A percentile compares a stretch with the other conserved stretches of the same genome.
Conservation (phyloP, 2,888 invertebrate genomes). For the Aphodius sticticus region DNA sequence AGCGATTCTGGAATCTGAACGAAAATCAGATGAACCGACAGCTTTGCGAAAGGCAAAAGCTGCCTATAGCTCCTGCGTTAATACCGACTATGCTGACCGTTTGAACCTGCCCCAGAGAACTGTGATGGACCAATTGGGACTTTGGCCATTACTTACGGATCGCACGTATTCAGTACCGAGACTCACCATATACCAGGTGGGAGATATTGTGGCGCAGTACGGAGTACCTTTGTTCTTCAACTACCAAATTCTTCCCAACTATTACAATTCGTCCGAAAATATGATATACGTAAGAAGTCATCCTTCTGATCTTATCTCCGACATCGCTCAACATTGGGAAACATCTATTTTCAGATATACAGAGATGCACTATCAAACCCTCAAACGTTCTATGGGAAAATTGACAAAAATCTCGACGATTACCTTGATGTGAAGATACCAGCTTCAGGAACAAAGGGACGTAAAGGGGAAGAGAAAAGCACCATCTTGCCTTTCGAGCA, state of each 20-base stretch:
- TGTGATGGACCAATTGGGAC: conserved; percentile 51
- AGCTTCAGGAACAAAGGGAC: neutral
- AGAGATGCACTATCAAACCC: conserved; percentile 44
- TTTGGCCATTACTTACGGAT: conserved; percentile 53
- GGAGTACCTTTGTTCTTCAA: conserved; percentile 56
- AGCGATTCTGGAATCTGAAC: conserved; percentile 51
- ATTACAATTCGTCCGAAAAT: conserved; percentile 50
- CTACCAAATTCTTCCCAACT: conserved; percentile 51
- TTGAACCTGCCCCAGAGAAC: conserved; percentile 51
- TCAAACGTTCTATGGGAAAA: conserved; percentile 42
- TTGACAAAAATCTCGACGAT: conserved; percentile 47
- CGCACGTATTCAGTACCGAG: conserved; percentile 24
- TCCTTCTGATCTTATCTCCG: too few species aligned
- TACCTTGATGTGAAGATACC: conserved; percentile 16
- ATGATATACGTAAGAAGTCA: conserved; percentile 52
- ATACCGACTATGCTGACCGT: conserved; percentile 47
- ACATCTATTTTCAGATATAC: conserved; percentile 40
- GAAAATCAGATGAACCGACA: conserved; percentile 47
- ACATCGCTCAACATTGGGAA: neutral
- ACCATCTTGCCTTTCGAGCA: conserved; percentile 36
- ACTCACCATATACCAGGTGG: conserved; percentile 54
- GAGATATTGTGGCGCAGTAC: conserved; percentile 53
- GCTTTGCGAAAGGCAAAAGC: conserved; percentile 56
- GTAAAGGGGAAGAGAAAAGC: conserved; percentile 11
- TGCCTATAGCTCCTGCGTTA: conserved; percentile 54